phyloP scores from a whole-genome alignment of 2,797 vertebrate genomes.

The Danio kyathit region DNA sequence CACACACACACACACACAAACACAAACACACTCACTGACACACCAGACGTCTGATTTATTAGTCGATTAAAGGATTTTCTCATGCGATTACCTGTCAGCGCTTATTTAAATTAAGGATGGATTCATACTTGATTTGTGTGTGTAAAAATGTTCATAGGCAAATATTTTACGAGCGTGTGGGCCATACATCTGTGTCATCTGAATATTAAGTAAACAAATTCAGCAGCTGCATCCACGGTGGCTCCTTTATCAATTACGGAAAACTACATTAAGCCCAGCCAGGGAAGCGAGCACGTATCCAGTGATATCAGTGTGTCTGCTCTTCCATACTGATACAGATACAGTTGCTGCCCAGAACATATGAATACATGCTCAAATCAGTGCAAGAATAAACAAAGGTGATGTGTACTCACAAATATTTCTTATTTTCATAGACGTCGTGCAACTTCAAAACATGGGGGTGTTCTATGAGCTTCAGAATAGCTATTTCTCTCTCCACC shows the following conservation, averaged over 20 bases:
- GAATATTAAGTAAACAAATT: conserved; percentile 82
- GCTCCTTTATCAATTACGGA: conserved; percentile 79
- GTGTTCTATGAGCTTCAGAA: conserved; percentile 95
- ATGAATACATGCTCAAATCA: background rate
- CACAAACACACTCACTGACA: conserved; percentile 13
- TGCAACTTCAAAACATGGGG: conserved; percentile 95
- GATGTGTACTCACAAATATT: conserved; percentile 90
- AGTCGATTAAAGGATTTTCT: conserved; percentile 80
- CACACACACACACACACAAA: conserved; percentile 31
- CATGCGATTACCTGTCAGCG: conserved; percentile 79
- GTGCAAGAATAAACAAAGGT: conserved; percentile 13
- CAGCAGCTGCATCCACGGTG: conserved; percentile 64
- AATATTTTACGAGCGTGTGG: conserved; percentile 69
- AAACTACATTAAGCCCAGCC: conserved; percentile 65
- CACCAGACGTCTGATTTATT: conserved; percentile 78
- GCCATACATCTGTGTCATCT: conserved; percentile 70
- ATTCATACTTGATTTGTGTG: conserved; percentile 82
- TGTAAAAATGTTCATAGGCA: conserved; percentile 70
- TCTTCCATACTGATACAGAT: conserved; percentile 9
- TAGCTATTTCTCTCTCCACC: conserved; percentile 96
- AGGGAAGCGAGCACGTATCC: conserved; percentile 65
- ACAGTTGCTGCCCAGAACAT: background rate
- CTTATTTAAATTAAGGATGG: conserved; percentile 78
- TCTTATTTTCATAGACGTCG: conserved; percentile 97
- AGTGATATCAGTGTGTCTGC: conserved; percentile 51